Base-by-base conservation (phyloP, 2,888 invertebrate genomes). In the Hyposoter didymator region DNA sequence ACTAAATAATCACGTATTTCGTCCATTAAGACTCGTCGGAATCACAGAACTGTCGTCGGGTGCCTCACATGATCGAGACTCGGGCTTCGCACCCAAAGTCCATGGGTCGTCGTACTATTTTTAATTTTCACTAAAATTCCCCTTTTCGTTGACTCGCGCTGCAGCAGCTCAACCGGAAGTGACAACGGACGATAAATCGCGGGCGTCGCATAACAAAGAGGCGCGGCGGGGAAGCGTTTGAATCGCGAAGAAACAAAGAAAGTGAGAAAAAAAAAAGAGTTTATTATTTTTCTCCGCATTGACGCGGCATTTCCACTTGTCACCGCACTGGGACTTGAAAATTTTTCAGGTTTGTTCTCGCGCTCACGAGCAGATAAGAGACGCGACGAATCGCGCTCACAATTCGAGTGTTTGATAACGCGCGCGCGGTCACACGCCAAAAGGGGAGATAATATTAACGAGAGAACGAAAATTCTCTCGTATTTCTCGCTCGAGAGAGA, bases 351-450 rank as follows among this genome's bases (percentile, higher is more conserved):
- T 62, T n/a, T 67, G 43, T 43, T 55, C 66, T 32, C 43, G 19
- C 43, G 8, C 19, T 19, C 49, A 19, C 19, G 5, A 35, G 6
- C 35, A 67, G 81, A 81, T 81, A 81, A 81, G 80, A 80, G 67
- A 55, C 64, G 39, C 64, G 39, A 19, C 69, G 59, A 59, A 59
- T 62, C 62, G 14, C 75, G 14, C 75, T 75, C 39, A 47, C 49
- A 70, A 79, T 78, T 73, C 78, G 49, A 59, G 73, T 49, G 49
- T 66, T 6, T 47, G 84, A 84, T 84, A 84, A 84, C 78, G 78
- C 47, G 55, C 66, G 45, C 59, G 52, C 72, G 72, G 28, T 73
- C 43, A 67, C 67, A 78, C 76, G 19, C 76, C 59, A 67, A 75
- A 66, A 67, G 49, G 49, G 39, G 22, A 66, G 66, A 76, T 66